Base-by-base conservation (phyloP, 2,888 invertebrate genomes). In the Lasioglossum malachurum region DNA sequence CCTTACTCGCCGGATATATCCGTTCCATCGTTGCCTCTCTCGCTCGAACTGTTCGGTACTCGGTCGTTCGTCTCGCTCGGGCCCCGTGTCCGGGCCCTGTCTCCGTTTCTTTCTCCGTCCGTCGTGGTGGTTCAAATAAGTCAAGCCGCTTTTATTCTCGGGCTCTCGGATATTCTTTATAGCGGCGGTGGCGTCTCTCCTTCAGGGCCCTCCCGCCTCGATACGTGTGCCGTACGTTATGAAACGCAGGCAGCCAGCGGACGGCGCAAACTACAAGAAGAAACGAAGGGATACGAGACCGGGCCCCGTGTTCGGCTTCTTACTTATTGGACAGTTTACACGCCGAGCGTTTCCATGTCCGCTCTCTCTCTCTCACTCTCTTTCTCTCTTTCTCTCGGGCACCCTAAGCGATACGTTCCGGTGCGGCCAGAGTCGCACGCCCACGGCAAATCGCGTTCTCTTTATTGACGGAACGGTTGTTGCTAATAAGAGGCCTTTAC, bases 261-360 rank as follows among this genome's bases (percentile, higher is more conserved):
- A 83, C 82, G 83, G 75, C 87, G 92, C 91, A 90, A 92, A 89
- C 88, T 92, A 94, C 91, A 92, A 94, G 92, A 90, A 91, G 92
- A 90, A 91, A 92, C 91, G 88, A 90, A 90, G 90, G 91, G 88
- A 87, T 92, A 93, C 93, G 93, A 92, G 91, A 86, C 81, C 76
- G 88, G 76, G 89, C 84, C 86, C 89, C 93, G 84, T 94, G 93
- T 94, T 94, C 93, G 87, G 92, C 92, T 82, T 91, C 92, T 95
- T 94, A 94, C 94, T 94, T 95, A 95, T 94, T 95, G 93, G 95
- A 94, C 94, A 94, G 94, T 94, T 95, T 94, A 94, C 94, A 94
- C 94, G 92, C 92, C 87, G 91, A 84, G 86, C 78, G 79, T 86
- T 90, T 86, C 82, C 86, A 77, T 86, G 81, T 77, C 83, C 67